Evolutionary conservation across 2,113 vertebrate genomes (phyloP), one percentile per base, ranked within the genome.

Genomic region (Sebastes fasciatus): DNA sequence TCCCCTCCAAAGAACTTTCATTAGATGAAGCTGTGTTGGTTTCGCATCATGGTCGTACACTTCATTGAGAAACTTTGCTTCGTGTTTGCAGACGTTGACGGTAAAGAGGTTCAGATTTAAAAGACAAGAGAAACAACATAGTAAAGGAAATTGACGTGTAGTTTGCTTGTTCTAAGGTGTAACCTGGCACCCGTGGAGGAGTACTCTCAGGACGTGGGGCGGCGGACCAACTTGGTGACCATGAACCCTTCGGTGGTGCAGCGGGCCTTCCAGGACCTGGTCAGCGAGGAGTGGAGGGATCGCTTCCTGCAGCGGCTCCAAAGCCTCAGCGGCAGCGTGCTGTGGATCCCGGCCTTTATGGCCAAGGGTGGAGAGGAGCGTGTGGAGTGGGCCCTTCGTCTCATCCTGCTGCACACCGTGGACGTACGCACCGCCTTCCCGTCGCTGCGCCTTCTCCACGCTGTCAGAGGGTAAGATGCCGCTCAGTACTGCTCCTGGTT

Each of bases 311-410:
- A 95, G 51, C 96, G 98, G 4, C 96, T 99, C 2, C 96, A 91
- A 45, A 95, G 95, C 85, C 97, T 99, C 71, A 96, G 97, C 0
- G 96, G 97, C 77, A 98, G 97, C 82, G 97, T 99, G 86, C 95
- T 99, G 77, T 99, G 98, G 98, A 99, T 99, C 87, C 98, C 98
- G 0, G 98, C 98, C 0, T 99, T 99, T 94, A 99, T 99, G 98
- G 97, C 98, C 72, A 96, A 98, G 79, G 97, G 97, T 0, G 98
- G 98, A 75, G 98, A 98, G 94, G 97, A 97, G 86, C 92, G 98
- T 0, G 98, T 99, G 74, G 98, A 99, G 89, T 97, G 97, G 97
- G 97, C 96, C 45, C 96, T 98, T 0, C 95, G 96, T 46, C 96
- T 99, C 89, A 98, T 99, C 93, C 92, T 98, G 75, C 95, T 95